Evolutionary conservation across 2,113 vertebrate species (phyloP), one percentile per base, ranked within the genome.

Genomic region (Myodes glareolus): DNA sequence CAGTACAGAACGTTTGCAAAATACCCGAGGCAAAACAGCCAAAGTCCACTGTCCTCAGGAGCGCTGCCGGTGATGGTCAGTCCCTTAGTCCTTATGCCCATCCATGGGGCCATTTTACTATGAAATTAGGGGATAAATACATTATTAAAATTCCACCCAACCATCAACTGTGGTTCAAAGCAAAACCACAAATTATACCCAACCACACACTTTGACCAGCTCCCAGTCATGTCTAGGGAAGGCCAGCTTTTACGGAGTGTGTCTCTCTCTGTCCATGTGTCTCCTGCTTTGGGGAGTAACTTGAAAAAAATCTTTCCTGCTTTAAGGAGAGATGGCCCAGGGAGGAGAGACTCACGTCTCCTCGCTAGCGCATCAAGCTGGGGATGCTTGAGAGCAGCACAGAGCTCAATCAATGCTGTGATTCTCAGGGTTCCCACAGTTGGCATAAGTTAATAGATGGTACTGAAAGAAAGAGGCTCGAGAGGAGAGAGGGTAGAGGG

Each of bases 251-350:
- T 72, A 19, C 33, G 2, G 27, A 63, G 27, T 67, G 58, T 67
- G 39, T 78, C 58, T 27, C 17, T 78, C 58, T 27, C 17, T 76
- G 63, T 39, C 52, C 31, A 39, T 17, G 47, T 65, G 6, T 67
- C n/a, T 58, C 70, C n/a, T 87, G 45, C 42, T 29, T 93, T 72
- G 73, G 78, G 63, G 92, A 65, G 42, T 82, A 82, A 58, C 52
- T 25, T 58, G 3, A 14, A 36, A 13, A 39, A 58, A 39, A 58
- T 39, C 10, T 63, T 47, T 63, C 36, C 47, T 95, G 88, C 85
- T 61, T 87, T 52, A 31, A 17, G 31, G 52, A 92, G 16, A 73
- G 29, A 91, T 6, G 72, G 92, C 10, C 17, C 23, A 94, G 61
- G 31, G 61, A 13, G 85, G 73, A 82, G 31, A 65, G n/a, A 93